Evolutionary conservation across 2,797 vertebrate genomes (phyloP).

Genomic region (Triplophysa bombifrons): DNA sequence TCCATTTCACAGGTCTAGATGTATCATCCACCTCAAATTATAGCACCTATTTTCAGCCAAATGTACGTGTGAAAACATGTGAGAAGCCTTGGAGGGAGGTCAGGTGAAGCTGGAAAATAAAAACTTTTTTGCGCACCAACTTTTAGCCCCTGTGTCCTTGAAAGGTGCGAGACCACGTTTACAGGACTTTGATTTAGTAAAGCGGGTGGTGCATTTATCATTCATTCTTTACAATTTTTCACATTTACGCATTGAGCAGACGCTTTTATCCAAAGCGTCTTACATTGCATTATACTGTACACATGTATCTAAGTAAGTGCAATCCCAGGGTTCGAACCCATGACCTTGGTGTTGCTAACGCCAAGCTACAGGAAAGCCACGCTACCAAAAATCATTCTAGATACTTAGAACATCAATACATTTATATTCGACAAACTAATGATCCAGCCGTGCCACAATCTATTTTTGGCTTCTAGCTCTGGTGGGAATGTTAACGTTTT

Average conservation of each 20-base stretch:
- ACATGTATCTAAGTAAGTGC: too few species aligned
- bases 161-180: conserved; percentile 23
- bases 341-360: too few species aligned
- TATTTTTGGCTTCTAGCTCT: conserved; percentile 8
- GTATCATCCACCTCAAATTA: conserved; percentile 32
- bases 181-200: neutral
- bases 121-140: neutral
- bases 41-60: conserved; percentile 51
- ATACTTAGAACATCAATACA: neutral
- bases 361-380: neutral
- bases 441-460: conserved; percentile 8
- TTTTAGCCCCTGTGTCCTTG: conserved; percentile 11
- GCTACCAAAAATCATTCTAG: neutral
- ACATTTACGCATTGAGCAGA: neutral
- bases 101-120: conserved; percentile 20
- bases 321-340: too few species aligned
- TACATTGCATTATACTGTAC: too few species aligned
- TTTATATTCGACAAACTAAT: conserved; percentile 35
- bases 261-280: too few species aligned
- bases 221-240: conserved; percentile 8
- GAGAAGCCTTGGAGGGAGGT: conserved; percentile 31
- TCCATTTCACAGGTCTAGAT: conserved; percentile 42
- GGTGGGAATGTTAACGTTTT: conserved; percentile 33
- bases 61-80: conserved; percentile 46
- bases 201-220: neutral